These are phyloP conservation scores for Lasioglossum baleicum DNA, from an alignment of 1,140 invertebrate species.

Conservation along the genomic window DNA sequence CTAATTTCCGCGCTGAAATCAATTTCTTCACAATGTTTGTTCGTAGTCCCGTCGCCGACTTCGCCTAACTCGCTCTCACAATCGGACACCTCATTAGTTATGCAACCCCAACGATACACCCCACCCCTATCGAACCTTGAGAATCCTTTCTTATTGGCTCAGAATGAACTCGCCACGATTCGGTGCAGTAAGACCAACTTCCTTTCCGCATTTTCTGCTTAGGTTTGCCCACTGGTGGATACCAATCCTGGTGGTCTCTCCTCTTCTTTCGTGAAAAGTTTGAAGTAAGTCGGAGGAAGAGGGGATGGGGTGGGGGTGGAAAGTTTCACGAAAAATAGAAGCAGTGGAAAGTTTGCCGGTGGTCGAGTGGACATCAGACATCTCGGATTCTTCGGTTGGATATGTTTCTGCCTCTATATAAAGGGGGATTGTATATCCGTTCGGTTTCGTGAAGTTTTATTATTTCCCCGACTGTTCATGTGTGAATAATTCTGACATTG, in stretches of 20 bases:
- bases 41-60: neutral
- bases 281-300: neutral
- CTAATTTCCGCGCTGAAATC: neutral
- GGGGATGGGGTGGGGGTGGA: neutral
- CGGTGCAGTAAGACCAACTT: constrained; percentile 32
- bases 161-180: constrained; percentile 52
- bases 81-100: constrained; percentile 9
- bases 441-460: constrained; percentile 23
- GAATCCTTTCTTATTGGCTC: constrained; percentile 51
- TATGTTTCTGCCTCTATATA: constrained; percentile 10
- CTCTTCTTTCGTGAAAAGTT: constrained; percentile 12
- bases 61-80: neutral
- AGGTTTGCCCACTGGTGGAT: constrained; percentile 42
- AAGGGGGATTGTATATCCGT: constrained; percentile 7
- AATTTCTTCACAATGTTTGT: constrained; percentile 4
- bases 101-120: constrained; percentile 8
- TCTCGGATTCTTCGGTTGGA: constrained; percentile 26
- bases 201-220: constrained; percentile 55
- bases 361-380: constrained; percentile 45
- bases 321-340: constrained; percentile 34
- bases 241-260: neutral
- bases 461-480: constrained; percentile 24
- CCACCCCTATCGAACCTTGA: constrained; percentile 11
- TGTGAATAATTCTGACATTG: constrained; percentile 20
- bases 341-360: constrained; percentile 20